Evolutionary conservation across 2,888 invertebrate species (phyloP).

Genomic region (Epicampocera succincta): DNA sequence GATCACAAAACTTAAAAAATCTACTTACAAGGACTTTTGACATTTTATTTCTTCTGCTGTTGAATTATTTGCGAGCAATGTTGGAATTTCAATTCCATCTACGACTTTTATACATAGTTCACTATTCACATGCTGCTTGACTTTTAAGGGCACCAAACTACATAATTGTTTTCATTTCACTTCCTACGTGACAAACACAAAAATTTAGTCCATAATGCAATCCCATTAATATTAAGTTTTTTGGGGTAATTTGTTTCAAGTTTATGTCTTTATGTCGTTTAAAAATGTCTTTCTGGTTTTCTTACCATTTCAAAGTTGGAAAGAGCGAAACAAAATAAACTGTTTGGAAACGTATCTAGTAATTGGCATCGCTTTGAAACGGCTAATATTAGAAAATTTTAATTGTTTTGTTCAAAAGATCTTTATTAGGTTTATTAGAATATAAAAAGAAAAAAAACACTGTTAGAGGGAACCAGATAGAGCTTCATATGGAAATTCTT

Average conservation of each 20-base stretch:
- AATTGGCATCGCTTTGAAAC: no score
- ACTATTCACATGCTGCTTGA: conserved; percentile 18
- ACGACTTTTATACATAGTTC: conserved; percentile 58
- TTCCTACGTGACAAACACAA: conserved; percentile 72
- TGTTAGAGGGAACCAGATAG: no score
- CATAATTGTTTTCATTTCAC: conserved; percentile 20
- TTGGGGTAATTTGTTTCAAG: background rate
- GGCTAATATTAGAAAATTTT: no score
- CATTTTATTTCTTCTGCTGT: conserved; percentile 49
- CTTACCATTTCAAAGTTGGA: no score
- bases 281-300: no score
- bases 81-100: conserved; percentile 1
- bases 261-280: no score
- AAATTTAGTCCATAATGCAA: conserved; percentile 48
- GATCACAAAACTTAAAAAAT: background rate
- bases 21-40: conserved; percentile 70
- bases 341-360: no score
- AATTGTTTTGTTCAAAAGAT: no score
- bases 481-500: no score
- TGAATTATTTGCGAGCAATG: conserved; percentile 54
- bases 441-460: no score
- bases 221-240: conserved; percentile 31
- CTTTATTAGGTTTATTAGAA: no score
- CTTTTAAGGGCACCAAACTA: conserved; percentile 38
- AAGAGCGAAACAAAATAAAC: no score